These are phyloP conservation scores for Protomyctophum bolini DNA, from an alignment of 2,113 vertebrate species.

Conservation along the genomic window DNA sequence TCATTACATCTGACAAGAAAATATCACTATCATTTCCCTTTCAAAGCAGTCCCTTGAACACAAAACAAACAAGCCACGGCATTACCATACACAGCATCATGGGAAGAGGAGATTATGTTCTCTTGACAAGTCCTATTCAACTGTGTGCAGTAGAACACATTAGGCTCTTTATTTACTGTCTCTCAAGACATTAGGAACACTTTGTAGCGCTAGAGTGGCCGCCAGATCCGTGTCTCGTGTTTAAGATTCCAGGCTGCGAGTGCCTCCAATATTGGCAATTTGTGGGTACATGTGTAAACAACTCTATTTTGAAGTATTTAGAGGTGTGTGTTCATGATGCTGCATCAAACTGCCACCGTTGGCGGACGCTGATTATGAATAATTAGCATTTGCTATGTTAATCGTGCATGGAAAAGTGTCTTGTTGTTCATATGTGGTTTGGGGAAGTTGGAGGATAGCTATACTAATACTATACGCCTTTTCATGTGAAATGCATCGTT, in stretches of 20 bases:
- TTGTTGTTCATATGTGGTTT: slow-evolving; percentile 22
- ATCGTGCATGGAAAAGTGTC: slow-evolving; percentile 44
- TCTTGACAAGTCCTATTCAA: slow-evolving; percentile 68
- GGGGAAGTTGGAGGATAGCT: slow-evolving; percentile 25
- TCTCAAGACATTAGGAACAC: slow-evolving; percentile 61
- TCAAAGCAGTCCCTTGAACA: slow-evolving; percentile 52
- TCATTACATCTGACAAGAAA: slow-evolving; percentile 67
- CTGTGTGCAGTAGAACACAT: slow-evolving; percentile 59
- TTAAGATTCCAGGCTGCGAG: slow-evolving; percentile 36
- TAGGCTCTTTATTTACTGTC: slow-evolving; percentile 64
- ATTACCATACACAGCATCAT: slow-evolving; percentile 49
- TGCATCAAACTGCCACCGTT: slow-evolving; percentile 44
- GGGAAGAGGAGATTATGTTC: slow-evolving; percentile 60
- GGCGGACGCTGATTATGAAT: slow-evolving; percentile 47
- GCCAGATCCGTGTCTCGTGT: slow-evolving; percentile 32
- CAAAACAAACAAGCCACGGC: slow-evolving; percentile 64
- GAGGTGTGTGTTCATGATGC: slow-evolving; percentile 52
- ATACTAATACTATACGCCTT: slow-evolving; percentile 43
- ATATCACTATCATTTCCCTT: slow-evolving; percentile 68
- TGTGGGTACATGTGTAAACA: slow-evolving; percentile 58
- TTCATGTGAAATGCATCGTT: slow-evolving; percentile 68
- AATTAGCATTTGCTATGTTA: slow-evolving; percentile 52
- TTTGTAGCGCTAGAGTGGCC: slow-evolving; percentile 44
- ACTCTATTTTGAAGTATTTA: slow-evolving; percentile 37
- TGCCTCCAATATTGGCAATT: slow-evolving; percentile 50